Base-by-base conservation (phyloP, 2,113 vertebrate genomes). In the Clarias magur region DNA sequence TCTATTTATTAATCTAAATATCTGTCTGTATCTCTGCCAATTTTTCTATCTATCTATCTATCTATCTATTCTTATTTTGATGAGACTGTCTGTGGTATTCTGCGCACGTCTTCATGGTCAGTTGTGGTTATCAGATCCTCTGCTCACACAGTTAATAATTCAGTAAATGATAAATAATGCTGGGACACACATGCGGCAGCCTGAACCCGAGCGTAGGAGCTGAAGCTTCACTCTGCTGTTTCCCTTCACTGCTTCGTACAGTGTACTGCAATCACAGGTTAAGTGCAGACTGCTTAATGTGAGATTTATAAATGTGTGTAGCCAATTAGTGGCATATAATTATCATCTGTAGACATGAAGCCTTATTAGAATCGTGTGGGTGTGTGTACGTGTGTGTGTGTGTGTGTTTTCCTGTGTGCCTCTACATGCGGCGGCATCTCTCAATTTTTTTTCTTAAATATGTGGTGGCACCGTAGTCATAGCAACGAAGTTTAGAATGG, bases 391-490 rank as follows among this genome's bases (percentile, higher is more conserved):
- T 70, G 67, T 72, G 1, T 34, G 27, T 72, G 1, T 34, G 27
- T 6, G 34, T 42, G 17, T 25, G 25, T 23, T 56, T 27, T 6
- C 25, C 19, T 30, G 11, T 76, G 68, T 30, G 4, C 21, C 59
- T 83, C 68, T 53, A 27, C 70, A 56, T 54, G n/a, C 19, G 53
- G n/a, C 19, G 53, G 73, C 78, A 4, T 76, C 48, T 67, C 42
- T 25, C 83, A 68, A 34, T 56, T 81, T 54, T 48, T 15, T 48
- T 15, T 62, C 62, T 53, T 82, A 78, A 70, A 70, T 89, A 53
- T 70, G 83, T 79, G 78, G 85, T 88, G 85, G 89, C 85, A 86
- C 63, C 70, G 89, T 92, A 91, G 88, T 88, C 90, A 94, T 93
- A 82, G 89, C 80, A 92, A 86, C 79, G 54, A 89, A 85, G 62